These are phyloP conservation scores for Gallinago nigripennis DNA, from an alignment of 2,797 vertebrate genomes.

Conservation along the genomic window DNA sequence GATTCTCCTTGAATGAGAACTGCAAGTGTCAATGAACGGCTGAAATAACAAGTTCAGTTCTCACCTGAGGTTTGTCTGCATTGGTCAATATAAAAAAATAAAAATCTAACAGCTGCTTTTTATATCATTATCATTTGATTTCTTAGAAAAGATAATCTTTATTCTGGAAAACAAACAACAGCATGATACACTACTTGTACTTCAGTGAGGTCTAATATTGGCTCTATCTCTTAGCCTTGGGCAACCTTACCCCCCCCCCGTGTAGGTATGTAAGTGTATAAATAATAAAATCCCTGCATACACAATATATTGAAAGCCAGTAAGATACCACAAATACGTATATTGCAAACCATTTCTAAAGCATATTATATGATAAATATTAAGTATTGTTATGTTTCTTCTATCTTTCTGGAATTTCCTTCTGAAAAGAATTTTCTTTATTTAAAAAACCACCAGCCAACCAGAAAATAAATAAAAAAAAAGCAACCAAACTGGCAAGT, in stretches of 20 bases:
- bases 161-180: neutral
- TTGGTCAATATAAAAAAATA: neutral
- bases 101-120: neutral
- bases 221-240: neutral
- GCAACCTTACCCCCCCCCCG: accelerated
- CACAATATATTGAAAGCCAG: accelerated
- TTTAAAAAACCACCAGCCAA: neutral
- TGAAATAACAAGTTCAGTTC: neutral
- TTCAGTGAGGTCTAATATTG: neutral
- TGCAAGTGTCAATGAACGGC: neutral
- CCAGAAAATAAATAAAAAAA: neutral
- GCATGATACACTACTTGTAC: accelerated
- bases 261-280: accelerated
- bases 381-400: neutral
- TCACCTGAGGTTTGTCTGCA: neutral
- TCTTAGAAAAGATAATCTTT: neutral
- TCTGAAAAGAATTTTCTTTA: neutral
- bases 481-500: neutral
- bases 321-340: neutral
- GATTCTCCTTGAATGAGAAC: constrained; percentile 35
- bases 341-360: neutral
- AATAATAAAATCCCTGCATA: neutral
- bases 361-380: neutral
- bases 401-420: neutral
- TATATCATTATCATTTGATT: neutral